Evolutionary conservation across 2,113 vertebrate species (phyloP), one percentile per base, ranked within the genome.

Genomic region (Malurus alboscapulatus): DNA sequence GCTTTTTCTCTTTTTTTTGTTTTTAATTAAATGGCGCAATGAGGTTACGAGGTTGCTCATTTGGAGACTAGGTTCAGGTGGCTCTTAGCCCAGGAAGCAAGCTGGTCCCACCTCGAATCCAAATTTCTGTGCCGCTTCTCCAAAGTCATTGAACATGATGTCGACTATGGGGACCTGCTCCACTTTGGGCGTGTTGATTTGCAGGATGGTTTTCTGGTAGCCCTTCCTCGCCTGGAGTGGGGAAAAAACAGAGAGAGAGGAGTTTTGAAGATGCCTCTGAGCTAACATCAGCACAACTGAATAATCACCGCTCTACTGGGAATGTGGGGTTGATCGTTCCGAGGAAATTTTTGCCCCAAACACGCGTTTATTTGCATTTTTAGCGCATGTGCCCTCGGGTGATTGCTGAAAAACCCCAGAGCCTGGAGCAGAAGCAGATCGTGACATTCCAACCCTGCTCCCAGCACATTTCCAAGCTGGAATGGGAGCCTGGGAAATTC

Each of bases 81-180:
- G 96, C 96, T 97, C 97, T 99, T 98, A 99, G 98, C 99, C 99
- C 96, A 99, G 94, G 98, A 99, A 99, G 98, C 99, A 99, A 96
- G 99, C 99, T 12, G 99, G 99, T 97, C 99, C 99, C 97, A 99
- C 99, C 98, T 99, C 99, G 55, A 99, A 99, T 94, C 99, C 99
- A 69, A 99, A 99, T 98, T 99, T 99, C 98, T 99, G 99, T 51
- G 98, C 97, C 1, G 98, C 95, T 68, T 99, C 98, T 30, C 99
- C 99, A 20, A 99, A 99, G 96, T 99, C 99, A 92, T 99, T 99
- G 98, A 99, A 99, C 99, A 99, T 99, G 97, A 99, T 98, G 98
- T 99, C 99, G 53, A 99, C 99, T 45, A 99, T 98, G 48, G 99
- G 99, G 26, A 99, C 98, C 92, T 99, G 99, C 91, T 99, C 99